Conservation (phyloP, 2,113 vertebrate genomes). For the Mobula hypostoma region DNA sequence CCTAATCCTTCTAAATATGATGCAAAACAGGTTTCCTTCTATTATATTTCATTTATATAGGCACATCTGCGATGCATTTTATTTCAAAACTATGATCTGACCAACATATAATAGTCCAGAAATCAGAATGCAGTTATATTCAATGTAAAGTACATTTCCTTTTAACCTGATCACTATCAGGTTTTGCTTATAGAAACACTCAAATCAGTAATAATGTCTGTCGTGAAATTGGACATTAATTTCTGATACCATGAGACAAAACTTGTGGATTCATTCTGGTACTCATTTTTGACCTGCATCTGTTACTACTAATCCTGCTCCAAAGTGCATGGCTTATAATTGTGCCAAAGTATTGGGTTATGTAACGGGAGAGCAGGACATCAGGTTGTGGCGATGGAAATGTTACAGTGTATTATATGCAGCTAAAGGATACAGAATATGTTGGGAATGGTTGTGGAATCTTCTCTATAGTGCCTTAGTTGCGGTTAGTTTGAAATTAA, state of each 20-base stretch:
- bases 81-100: slow-evolving; percentile 14
- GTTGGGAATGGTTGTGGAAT: not conserved
- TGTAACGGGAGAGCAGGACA: not conserved
- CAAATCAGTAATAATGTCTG: not conserved
- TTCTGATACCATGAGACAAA: not conserved
- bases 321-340: not conserved
- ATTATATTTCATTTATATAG: slow-evolving; percentile 2
- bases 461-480: not conserved
- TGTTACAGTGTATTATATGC: not conserved
- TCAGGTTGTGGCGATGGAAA: not conserved
- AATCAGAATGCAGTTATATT: not conserved
- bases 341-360: not conserved
- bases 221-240: not conserved
- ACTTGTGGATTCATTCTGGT: not conserved
- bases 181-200: not conserved
- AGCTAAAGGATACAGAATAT: not conserved
- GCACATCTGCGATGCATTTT: slow-evolving; percentile 25
- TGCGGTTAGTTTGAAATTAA: not conserved
- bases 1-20: slow-evolving; percentile 29
- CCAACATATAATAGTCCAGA: not conserved
- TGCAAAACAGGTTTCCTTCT: slow-evolving; percentile 2
- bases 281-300: not conserved
- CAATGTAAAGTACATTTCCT: not conserved
- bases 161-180: not conserved
- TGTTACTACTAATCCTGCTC: not conserved